Conservation (phyloP, 2,113 vertebrate species). For the Isichthys henryi region DNA sequence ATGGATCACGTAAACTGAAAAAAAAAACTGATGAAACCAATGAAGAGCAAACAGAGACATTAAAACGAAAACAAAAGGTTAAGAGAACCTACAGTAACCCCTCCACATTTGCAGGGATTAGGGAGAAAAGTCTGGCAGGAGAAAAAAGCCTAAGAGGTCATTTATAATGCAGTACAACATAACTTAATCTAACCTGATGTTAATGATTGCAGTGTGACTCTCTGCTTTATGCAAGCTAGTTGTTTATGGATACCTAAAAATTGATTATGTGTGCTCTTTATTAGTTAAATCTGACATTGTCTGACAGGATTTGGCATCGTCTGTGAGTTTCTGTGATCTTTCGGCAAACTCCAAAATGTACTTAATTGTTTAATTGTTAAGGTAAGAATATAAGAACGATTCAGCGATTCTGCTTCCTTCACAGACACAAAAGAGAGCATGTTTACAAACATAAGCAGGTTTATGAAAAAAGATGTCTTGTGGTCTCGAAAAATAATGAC, state of each 20-base stretch:
- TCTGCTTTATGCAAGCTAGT: background rate
- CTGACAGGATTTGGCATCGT: background rate
- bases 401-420: no score
- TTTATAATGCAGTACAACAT: background rate
- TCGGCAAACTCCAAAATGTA: background rate
- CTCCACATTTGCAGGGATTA: background rate
- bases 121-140: background rate
- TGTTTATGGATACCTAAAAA: background rate
- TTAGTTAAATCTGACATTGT: background rate
- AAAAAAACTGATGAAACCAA: background rate
- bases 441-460: no score
- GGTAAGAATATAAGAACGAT: no score
- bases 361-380: no score
- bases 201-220: background rate
- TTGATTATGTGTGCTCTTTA: background rate
- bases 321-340: background rate
- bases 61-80: background rate
- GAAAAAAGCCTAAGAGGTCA: background rate
- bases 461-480: no score
- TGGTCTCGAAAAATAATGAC: no score
- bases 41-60: background rate
- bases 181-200: background rate
- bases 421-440: no score
- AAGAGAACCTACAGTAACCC: background rate
- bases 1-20: background rate